Base-by-base conservation (phyloP, 2,797 vertebrate genomes). In the Odontamblyopus rebecca region DNA sequence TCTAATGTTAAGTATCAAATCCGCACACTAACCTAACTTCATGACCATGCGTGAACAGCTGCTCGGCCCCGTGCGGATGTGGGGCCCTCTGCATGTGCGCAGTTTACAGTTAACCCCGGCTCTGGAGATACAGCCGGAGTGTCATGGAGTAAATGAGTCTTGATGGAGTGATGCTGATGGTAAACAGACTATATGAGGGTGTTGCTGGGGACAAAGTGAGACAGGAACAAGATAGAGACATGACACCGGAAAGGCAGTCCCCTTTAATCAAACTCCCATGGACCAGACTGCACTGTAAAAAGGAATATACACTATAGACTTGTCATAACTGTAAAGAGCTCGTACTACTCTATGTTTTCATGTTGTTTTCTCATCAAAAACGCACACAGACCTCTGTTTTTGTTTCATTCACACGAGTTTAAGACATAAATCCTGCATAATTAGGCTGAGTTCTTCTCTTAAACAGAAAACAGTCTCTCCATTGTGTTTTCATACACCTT, bases 191-290 rank as follows among this genome's bases (percentile, higher is more conserved):
- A 29, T 44, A 16, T 19, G 4, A 59, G 67, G 80, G 60, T 70
- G 76, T 71, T 59, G 11, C 19, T 65, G 68, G 3, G 54, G 71
- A 71, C 53, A 50, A 16, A 59, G 57, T 70, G 69, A 68, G 67
- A 84, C 79, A 82, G 85, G 85, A 89, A 89, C 74, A 73, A 68
- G 16, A 5, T 29, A 29, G 1, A 70, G 76, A 83, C 76, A 68
- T 23, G 57, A 72, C 73, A 85, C 72, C 69, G 81, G 83, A 88
- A 87, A 77, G 78, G 41, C 70, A 16, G 82, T 61, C 56, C 76
- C 70, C 63, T 76, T 73, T 70, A 77, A 86, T 85, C 85, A 72
- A 50, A 53, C 48, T n/a, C 50, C 71, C 72, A 73, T 76, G 73
- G 74, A 50, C 61, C 74, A 74, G 23, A 30, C 12, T 60, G 68